Conservation (phyloP, 2,113 vertebrate genomes). For the Scatophagus argus region DNA sequence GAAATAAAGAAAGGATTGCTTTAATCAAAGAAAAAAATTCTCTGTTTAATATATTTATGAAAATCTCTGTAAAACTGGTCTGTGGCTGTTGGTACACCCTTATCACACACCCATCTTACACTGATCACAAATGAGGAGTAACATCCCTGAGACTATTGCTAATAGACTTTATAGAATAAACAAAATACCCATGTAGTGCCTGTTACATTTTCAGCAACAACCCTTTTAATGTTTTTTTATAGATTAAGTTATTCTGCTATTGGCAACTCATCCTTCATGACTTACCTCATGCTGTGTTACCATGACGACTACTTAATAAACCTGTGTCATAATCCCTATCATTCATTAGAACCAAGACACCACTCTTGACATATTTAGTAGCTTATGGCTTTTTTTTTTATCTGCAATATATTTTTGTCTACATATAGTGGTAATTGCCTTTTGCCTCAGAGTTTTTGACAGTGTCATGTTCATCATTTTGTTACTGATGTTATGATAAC, state of each 20-base stretch:
- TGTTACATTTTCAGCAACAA: neutral
- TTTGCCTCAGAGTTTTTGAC: neutral
- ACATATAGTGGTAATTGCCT: neutral
- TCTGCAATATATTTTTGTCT: neutral
- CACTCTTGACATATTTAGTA: conserved; percentile 22
- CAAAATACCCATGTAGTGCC: neutral
- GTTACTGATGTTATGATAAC: neutral
- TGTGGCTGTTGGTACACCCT: neutral
- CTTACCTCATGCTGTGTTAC: conserved; percentile 42
- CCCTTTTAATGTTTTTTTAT: conserved; percentile 16
- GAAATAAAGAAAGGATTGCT: neutral
- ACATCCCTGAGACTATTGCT: neutral
- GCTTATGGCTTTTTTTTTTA: conserved; percentile 16
- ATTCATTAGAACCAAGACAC: conserved; percentile 16
- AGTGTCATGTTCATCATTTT: conserved; percentile 8
- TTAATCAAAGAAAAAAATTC: neutral
- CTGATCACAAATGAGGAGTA: conserved; percentile 21
- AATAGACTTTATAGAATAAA: neutral
- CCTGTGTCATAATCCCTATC: conserved; percentile 32
- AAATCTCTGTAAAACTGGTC: neutral
- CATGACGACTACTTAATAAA: conserved; percentile 46
- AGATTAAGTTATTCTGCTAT: conserved; percentile 38
- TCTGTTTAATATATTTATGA: neutral
- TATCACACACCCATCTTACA: neutral
- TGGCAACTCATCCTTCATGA: conserved; percentile 17